A percentile compares a stretch with the other conserved stretches of the same genome.
Evolutionary conservation across 2,797 vertebrate genomes (phyloP).

Genomic region (Numenius phaeopus): DNA sequence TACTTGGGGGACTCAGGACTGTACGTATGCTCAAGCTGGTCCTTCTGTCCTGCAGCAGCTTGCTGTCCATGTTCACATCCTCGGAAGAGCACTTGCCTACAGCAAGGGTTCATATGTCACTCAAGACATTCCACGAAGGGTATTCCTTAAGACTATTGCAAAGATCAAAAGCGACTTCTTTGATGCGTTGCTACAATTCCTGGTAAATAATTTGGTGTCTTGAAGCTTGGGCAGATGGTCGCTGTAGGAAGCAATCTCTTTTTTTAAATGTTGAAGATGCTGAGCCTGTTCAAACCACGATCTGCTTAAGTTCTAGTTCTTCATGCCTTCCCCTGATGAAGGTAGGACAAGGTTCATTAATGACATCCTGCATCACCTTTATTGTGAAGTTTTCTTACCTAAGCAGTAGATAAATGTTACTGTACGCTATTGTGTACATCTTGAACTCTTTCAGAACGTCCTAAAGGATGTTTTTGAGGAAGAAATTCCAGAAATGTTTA

Average conservation of each 20-base stretch:
- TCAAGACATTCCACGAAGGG: neutral
- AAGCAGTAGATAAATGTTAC: neutral
- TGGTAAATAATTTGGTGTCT: neutral
- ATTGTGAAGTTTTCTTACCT: neutral
- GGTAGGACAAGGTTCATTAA: neutral
- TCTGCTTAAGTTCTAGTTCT: neutral
- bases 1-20: neutral
- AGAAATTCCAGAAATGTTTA: neutral
- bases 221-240: neutral
- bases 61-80: neutral
- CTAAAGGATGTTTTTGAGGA: neutral
- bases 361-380: neutral
- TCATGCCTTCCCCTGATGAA: rapidly evolving
- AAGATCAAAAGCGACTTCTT: neutral
- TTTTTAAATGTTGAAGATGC: neutral
- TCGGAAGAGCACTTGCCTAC: neutral
- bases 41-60: neutral
- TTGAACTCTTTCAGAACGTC: neutral
- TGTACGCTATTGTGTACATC: neutral
- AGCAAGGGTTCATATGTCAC: neutral
- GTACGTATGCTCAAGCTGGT: neutral
- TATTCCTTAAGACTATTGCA: neutral
- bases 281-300: neutral
- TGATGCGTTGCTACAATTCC: neutral
- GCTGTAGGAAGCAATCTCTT: neutral